phyloP scores from a whole-genome alignment of 2,888 invertebrate species.

The Aethes cnicana region DNA sequence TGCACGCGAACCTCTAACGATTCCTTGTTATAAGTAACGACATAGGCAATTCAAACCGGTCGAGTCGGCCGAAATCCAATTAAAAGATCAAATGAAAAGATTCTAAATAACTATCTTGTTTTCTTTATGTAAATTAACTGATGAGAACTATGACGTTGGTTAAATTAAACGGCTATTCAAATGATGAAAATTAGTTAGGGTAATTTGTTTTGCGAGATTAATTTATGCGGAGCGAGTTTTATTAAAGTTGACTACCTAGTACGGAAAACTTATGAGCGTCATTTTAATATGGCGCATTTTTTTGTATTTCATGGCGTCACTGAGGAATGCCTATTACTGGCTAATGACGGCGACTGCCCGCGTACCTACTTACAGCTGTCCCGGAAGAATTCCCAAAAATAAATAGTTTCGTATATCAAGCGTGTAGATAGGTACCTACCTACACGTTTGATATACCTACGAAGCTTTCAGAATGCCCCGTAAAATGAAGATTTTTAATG shows the following conservation, averaged over 20 bases:
- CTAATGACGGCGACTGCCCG: conserved; percentile 64
- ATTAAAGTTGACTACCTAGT: conserved; percentile 12
- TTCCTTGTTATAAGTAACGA: conserved; percentile 44
- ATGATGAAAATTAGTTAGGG: neutral
- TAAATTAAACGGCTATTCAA: neutral
- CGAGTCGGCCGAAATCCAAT: conserved; percentile 9
- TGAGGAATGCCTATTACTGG: conserved; percentile 59
- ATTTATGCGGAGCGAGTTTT: conserved; percentile 9
- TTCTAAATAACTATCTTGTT: neutral
- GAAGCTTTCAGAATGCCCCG: no score
- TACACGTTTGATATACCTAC: no score
- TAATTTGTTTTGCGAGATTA: neutral
- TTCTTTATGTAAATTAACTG: conserved; percentile 11
- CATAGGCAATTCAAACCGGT: conserved; percentile 26
- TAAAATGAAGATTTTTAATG: no score
- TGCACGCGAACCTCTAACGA: conserved; percentile 43
- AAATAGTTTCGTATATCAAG: no score
- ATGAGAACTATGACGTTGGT: conserved; percentile 2
- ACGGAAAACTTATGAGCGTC: conserved; percentile 30
- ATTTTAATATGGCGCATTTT: conserved; percentile 56
- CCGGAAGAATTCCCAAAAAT: conserved; percentile 61
- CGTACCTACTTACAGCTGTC: conserved; percentile 52
- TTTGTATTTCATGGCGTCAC: conserved; percentile 50
- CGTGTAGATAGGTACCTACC: no score
- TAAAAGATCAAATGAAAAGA: conserved; percentile 13